Conservation (phyloP, 2,797 vertebrate genomes). For the Premnoplex brunnescens region DNA sequence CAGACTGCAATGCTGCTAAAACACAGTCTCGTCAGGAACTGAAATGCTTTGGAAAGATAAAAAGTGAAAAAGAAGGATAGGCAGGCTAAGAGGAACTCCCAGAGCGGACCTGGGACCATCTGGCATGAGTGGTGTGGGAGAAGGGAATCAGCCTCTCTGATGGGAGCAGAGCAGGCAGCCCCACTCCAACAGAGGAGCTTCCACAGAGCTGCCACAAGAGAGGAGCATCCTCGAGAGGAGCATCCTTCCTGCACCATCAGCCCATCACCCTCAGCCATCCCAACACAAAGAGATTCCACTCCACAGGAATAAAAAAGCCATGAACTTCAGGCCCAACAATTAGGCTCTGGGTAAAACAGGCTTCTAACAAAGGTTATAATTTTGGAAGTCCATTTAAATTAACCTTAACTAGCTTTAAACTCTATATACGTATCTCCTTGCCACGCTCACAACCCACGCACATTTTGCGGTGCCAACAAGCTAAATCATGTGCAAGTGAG, state of each 20-base stretch:
- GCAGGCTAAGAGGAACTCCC: not conserved
- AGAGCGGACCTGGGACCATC: not conserved
- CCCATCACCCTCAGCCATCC: not conserved
- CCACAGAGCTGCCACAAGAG: not conserved
- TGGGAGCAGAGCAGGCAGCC: not conserved
- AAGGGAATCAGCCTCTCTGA: not conserved
- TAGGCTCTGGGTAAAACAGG: not conserved
- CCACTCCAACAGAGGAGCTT: not conserved
- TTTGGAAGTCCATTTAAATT: not conserved
- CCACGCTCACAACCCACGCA: slow-evolving; percentile 14
- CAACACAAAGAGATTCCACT: not conserved
- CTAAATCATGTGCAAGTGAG: slow-evolving; percentile 11
- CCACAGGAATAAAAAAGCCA: not conserved
- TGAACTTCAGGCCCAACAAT: not conserved
- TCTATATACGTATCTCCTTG: slow-evolving; percentile 27
- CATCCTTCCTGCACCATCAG: not conserved
- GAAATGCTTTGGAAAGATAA: not conserved
- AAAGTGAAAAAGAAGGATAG: not conserved
- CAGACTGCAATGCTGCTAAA: not conserved
- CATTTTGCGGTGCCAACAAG: not conserved
- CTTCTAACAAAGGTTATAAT: not conserved
- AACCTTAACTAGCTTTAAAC: slow-evolving; percentile 18
- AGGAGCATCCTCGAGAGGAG: not conserved
- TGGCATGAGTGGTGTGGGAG: rapidly evolving
- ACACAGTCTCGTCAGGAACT: not conserved